Evolutionary conservation across 2,888 invertebrate species (phyloP), one percentile per base, ranked within the genome.

Genomic region (Thera obeliscata): DNA sequence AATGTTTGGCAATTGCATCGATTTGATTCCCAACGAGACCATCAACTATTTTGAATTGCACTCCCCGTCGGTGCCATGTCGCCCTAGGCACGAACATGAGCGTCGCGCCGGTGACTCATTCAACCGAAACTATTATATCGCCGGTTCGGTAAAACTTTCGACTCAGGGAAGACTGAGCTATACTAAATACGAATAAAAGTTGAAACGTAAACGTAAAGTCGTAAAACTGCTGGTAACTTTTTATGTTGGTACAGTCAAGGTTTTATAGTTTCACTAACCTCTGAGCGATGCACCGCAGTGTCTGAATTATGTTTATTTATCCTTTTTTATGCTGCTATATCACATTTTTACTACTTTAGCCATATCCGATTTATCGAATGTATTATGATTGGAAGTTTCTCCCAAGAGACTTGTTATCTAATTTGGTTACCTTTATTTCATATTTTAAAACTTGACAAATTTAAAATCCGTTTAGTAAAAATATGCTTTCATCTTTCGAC

Each of bases 21-120:
- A 78, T 81, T 79, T 78, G 75, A 70, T 78, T 81, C 74, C 78
- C 67, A 75, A 72, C 76, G 74, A 73, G 74, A 77, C 73, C 66
- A 69, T 66, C 76, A 76, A 61, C 62, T 68, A 78, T 79, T 81
- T 74, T 81, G 82, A 83, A 85, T 87, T 87, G 87, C 84, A 87
- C 80, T 84, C 77, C 80, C 77, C 79, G 75, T 77, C 79, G 83
- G 88, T 87, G 81, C 84, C 88, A 84, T 76, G 84, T 81, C 81
- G 87, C 80, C 77, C 81, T 80, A 79, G 87, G 88, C 84, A 88
- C 87, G 78, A 74, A 78, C 73, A 70, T 68, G 73, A 68, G 66
- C 74, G 64, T 70, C 71, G 66, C 74, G 64, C 70, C 71, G 78
- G 78, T 86, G 87, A 87, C 75, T 86, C 85, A 69, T 66, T 64